Percentiles rank a stretch among this genome's conserved stretches.
These are phyloP conservation scores for Diadumene lineata DNA, from an alignment of 92 coral and sea anemone genomes.

Conservation along the genomic window DNA sequence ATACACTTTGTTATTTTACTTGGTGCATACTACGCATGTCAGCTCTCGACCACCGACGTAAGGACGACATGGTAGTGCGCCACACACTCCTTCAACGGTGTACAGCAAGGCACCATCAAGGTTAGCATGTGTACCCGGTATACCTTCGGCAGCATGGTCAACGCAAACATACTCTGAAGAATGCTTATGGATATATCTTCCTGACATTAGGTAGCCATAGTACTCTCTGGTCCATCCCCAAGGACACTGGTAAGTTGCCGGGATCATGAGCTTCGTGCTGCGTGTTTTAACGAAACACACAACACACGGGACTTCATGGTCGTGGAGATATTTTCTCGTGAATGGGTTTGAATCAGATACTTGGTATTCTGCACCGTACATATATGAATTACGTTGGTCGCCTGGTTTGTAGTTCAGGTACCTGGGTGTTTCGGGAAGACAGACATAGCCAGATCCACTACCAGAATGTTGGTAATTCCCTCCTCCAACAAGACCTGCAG, in stretches of 20 bases:
- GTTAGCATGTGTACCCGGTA: slow-evolving; percentile 12
- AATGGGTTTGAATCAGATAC: slow-evolving; percentile 1
- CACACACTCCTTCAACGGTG: slow-evolving; percentile 46
- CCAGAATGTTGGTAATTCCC: slow-evolving; percentile 42
- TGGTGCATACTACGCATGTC: too few relatives aligned
- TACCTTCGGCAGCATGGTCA: slow-evolving; percentile 42
- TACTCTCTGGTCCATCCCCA: too few relatives aligned
- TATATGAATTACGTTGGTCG: slow-evolving; percentile 10
- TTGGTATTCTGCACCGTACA: slow-evolving; percentile 67
- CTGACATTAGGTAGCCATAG: slow-evolving; percentile 46
- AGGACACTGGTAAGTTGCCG: slow-evolving; percentile 65
- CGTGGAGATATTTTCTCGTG: slow-evolving; percentile 31
- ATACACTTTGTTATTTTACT: too few relatives aligned
- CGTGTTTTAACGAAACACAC: slow-evolving; percentile 61
- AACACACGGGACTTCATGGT: slow-evolving; percentile 61
- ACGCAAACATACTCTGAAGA: slow-evolving; percentile 51
- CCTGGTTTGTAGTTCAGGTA: slow-evolving; percentile 39
- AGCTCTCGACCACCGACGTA: too few relatives aligned
- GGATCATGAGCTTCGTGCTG: slow-evolving; percentile 63
- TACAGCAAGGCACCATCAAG: slow-evolving; percentile 55
- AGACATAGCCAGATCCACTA: slow-evolving; percentile 64
- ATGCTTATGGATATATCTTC: slow-evolving; percentile 13
- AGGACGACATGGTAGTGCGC: slow-evolving; percentile 45
- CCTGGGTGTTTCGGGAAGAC: slow-evolving; percentile 54
- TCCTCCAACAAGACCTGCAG: slow-evolving; percentile 54